A percentile compares a stretch with the other conserved stretches of the same genome.
These are phyloP conservation scores for Chaetogeoica ovagalla DNA, from an alignment of 2,888 invertebrate genomes.

Conservation along the genomic window DNA sequence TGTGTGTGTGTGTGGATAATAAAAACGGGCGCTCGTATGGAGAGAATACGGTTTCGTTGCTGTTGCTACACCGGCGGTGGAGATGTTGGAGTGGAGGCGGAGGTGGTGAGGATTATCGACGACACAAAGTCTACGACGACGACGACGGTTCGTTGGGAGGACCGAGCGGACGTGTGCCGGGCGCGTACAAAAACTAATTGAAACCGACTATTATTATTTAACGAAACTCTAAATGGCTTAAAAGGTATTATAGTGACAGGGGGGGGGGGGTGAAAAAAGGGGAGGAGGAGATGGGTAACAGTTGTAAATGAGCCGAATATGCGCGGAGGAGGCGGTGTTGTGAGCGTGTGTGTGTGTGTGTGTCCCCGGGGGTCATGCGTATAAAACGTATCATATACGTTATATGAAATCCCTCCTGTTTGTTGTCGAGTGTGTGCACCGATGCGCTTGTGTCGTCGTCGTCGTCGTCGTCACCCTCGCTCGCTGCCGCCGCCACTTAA, in stretches of 20 bases:
- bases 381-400: not conserved
- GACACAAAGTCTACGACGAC: not conserved
- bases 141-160: not conserved
- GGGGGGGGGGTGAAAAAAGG: not conserved
- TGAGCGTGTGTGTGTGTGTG: too few species aligned
- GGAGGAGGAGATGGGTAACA: conserved; percentile 24
- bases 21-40: too few species aligned
- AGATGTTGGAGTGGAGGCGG: too few species aligned
- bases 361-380: conserved; percentile 39
- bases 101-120: conserved; percentile 41
- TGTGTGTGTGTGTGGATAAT: not conserved
- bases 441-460: not conserved
- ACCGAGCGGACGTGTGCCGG: not conserved
- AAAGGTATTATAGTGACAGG: conserved; percentile 41
- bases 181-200: conserved; percentile 43
- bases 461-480: not conserved
- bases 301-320: conserved; percentile 51
- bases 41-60: not conserved
- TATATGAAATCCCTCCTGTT: not conserved
- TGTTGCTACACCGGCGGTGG: not conserved
- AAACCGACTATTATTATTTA: conserved; percentile 52
- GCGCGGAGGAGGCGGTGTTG: not conserved
- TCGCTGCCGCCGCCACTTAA: not conserved
- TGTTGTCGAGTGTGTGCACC: not conserved
- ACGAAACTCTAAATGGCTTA: conserved; percentile 52